Evolutionary conservation across 2,888 invertebrate genomes (phyloP).

Genomic region (Hofmannophila pseudospretella): DNA sequence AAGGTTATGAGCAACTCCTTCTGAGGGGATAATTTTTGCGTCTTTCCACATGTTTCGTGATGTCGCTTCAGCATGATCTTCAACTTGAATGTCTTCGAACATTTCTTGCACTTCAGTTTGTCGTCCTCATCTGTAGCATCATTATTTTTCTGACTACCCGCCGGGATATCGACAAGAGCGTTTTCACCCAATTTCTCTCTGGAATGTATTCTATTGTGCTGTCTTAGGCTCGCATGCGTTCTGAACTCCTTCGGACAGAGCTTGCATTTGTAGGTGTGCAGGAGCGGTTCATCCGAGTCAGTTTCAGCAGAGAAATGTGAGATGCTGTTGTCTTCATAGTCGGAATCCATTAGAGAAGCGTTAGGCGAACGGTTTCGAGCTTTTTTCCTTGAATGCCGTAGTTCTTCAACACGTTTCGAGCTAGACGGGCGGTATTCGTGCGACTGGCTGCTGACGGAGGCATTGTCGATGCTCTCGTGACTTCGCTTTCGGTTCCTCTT

Average conservation of each 20-base stretch:
- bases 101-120: slow-evolving; percentile 52
- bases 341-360: slow-evolving; percentile 43
- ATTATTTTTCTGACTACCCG: slow-evolving; percentile 20
- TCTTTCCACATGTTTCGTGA: slow-evolving; percentile 40
- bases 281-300: slow-evolving; percentile 57
- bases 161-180: slow-evolving; percentile 18
- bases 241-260: slow-evolving; percentile 46
- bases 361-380: slow-evolving; percentile 32
- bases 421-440: slow-evolving; percentile 43
- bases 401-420: slow-evolving; percentile 55
- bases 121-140: slow-evolving; percentile 46
- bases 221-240: slow-evolving; percentile 29
- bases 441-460: slow-evolving; percentile 46
- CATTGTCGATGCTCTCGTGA: slow-evolving; percentile 48
- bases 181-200: slow-evolving; percentile 21
- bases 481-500: slow-evolving; percentile 52
- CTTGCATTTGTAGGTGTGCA: slow-evolving; percentile 41
- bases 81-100: slow-evolving; percentile 61
- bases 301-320: slow-evolving; percentile 52
- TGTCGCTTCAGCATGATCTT: slow-evolving; percentile 72
- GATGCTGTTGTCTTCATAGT: slow-evolving; percentile 50
- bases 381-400: slow-evolving; percentile 43
- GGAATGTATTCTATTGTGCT: slow-evolving; percentile 41
- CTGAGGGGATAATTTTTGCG: slow-evolving; percentile 31
- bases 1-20: slow-evolving; percentile 55